Percentiles rank a stretch among this genome's conserved stretches.
These are phyloP conservation scores for Thalassoma bifasciatum DNA, from an alignment of 2,113 vertebrate genomes.

Conservation along the genomic window DNA sequence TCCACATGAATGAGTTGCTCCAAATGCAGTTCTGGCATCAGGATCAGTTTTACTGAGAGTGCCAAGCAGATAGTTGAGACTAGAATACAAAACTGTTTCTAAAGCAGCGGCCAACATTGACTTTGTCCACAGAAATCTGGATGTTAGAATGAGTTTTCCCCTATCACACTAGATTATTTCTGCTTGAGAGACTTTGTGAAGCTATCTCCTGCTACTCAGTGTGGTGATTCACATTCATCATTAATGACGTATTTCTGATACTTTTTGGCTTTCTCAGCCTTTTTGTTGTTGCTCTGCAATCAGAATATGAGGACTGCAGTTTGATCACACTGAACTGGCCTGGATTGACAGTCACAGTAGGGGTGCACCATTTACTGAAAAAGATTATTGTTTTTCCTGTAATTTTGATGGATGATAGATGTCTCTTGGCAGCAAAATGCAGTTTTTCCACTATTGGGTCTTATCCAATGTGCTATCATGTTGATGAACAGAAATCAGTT, in stretches of 20 bases:
- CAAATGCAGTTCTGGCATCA: conserved; percentile 36
- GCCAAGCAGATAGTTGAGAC: conserved; percentile 44
- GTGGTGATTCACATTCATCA: not conserved
- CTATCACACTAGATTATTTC: conserved; percentile 6
- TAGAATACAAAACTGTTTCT: conserved; percentile 25
- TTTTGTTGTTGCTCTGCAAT: conserved; percentile 4
- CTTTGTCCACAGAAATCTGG: conserved; percentile 31
- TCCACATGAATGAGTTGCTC: conserved; percentile 20
- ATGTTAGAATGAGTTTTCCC: not conserved
- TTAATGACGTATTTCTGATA: not conserved
- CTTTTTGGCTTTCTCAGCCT: not conserved
- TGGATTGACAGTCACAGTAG: conserved; percentile 19
- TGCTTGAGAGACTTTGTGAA: not conserved
- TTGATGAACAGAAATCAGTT: conserved; percentile 53
- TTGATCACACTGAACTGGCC: conserved; percentile 11
- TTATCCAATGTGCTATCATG: conserved; percentile 53
- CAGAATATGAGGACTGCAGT: not conserved
- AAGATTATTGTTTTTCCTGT: conserved; percentile 32
- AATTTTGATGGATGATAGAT: conserved; percentile 56
- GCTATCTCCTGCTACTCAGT: not conserved
- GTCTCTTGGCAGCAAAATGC: conserved; percentile 47
- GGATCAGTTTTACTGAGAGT: conserved; percentile 11
- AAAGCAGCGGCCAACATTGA: conserved; percentile 3
- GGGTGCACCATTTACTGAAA: conserved; percentile 29
- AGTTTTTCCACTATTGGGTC: conserved; percentile 44